phyloP scores from a whole-genome alignment of 2,797 vertebrate species.

The Sylvia borin region DNA sequence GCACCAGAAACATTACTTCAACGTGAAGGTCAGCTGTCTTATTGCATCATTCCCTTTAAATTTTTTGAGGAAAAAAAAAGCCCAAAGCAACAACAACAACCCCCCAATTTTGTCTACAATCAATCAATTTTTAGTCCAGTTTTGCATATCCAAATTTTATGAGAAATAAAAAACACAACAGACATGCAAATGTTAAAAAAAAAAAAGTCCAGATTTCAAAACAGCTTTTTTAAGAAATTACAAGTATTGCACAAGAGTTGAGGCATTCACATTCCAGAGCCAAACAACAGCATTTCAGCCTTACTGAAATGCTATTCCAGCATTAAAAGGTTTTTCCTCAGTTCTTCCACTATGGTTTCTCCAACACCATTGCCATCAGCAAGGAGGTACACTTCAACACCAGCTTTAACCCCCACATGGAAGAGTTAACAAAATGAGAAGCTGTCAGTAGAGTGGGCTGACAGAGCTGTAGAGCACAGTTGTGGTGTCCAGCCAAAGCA shows the following conservation, averaged over 20 bases:
- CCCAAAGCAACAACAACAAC: background rate
- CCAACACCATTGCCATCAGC: background rate
- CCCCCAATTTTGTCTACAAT: background rate
- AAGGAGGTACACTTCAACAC: background rate
- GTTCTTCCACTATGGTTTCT: background rate
- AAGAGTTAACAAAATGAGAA: background rate
- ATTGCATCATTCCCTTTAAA: background rate
- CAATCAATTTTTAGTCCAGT: background rate
- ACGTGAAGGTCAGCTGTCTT: background rate
- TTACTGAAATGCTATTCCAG: background rate
- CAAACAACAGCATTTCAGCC: background rate
- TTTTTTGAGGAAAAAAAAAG: background rate
- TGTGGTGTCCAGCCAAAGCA: background rate
- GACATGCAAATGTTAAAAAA: background rate
- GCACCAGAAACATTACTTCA: background rate
- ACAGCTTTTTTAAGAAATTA: constrained; percentile 18
- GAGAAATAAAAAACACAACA: background rate
- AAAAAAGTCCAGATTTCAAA: constrained; percentile 1
- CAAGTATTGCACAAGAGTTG: constrained; percentile 35
- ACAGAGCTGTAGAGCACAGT: background rate
- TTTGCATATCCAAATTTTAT: background rate
- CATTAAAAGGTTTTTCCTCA: background rate
- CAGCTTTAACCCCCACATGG: background rate
- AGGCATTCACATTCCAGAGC: background rate
- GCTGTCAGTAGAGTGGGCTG: background rate